Conservation (phyloP, 2,888 invertebrate genomes). For the Brachylomia viminalis region DNA sequence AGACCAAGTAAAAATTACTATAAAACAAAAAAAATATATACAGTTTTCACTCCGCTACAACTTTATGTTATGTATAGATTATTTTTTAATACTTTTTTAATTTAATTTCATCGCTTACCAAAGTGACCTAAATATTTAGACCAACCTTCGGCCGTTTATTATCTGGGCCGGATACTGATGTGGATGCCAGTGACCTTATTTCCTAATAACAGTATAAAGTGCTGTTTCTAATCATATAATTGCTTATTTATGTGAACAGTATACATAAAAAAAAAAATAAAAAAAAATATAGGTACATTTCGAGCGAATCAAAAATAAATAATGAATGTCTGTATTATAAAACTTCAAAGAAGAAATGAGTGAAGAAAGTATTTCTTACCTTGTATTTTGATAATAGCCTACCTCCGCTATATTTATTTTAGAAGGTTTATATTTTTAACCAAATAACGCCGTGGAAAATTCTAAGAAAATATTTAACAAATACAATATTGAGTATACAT, state of each 20-base stretch:
- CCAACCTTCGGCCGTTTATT: not conserved
- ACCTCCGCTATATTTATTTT: not conserved
- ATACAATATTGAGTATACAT: not conserved
- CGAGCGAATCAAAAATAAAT: not conserved
- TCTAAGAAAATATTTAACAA: not conserved
- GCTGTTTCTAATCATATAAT: not conserved
- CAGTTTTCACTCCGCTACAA: no score
- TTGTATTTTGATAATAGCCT: not conserved
- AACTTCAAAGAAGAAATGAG: slow-evolving; percentile 12
- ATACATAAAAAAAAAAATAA: no score
- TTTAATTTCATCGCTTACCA: no score
- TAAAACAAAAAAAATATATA: no score
- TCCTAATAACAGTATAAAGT: not conserved
- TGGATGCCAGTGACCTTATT: not conserved
- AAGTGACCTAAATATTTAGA: not conserved
- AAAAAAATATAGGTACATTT: not conserved
- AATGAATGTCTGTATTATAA: not conserved
- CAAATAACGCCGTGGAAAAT: not conserved
- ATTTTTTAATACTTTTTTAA: no score
- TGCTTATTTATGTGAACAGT: not conserved
- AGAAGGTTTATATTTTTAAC: not conserved
- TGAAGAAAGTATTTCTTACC: not conserved
- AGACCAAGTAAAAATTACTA: no score
- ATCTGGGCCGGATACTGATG: not conserved
- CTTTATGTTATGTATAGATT: no score